Evolutionary conservation across 2,113 vertebrate species (phyloP).

Genomic region (Pleuronectes platessa): DNA sequence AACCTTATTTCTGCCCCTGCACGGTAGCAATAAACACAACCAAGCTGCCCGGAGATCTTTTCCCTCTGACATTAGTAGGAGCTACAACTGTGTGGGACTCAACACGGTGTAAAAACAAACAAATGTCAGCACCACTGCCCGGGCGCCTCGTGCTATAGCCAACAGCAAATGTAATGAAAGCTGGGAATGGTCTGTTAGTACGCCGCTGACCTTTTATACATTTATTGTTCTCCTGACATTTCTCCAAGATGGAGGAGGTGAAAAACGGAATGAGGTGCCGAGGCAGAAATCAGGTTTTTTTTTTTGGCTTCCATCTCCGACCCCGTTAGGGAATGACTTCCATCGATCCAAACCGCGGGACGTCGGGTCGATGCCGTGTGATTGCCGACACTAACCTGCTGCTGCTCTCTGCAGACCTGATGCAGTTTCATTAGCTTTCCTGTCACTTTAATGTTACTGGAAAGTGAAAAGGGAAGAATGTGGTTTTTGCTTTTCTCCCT

Average conservation of each 20-base stretch:
- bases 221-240: conserved; percentile 84
- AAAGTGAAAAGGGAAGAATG: conserved; percentile 37
- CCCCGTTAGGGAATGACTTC: conserved; percentile 76
- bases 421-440: conserved; percentile 73
- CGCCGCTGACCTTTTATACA: conserved; percentile 80
- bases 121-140: conserved; percentile 82
- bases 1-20: conserved; percentile 49
- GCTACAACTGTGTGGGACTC: conserved; percentile 76
- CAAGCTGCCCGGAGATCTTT: conserved; percentile 72
- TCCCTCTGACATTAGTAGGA: conserved; percentile 83
- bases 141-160: conserved; percentile 71
- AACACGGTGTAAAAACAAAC: conserved; percentile 84
- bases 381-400: conserved; percentile 79
- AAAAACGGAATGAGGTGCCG: conserved; percentile 64
- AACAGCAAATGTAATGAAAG: conserved; percentile 81
- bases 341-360: conserved; percentile 80
- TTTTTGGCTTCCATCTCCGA: conserved; percentile 59
- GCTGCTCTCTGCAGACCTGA: conserved; percentile 64
- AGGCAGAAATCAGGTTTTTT: conserved; percentile 66
- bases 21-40: conserved; percentile 77
- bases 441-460: conserved; percentile 54
- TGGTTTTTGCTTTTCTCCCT: conserved; percentile 7
- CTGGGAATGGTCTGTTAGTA: conserved; percentile 82
- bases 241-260: conserved; percentile 74
- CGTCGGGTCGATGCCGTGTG: conserved; percentile 74